phyloP scores from a whole-genome alignment of 1,140 invertebrate genomes.

The Cherax quadricarinatus region DNA sequence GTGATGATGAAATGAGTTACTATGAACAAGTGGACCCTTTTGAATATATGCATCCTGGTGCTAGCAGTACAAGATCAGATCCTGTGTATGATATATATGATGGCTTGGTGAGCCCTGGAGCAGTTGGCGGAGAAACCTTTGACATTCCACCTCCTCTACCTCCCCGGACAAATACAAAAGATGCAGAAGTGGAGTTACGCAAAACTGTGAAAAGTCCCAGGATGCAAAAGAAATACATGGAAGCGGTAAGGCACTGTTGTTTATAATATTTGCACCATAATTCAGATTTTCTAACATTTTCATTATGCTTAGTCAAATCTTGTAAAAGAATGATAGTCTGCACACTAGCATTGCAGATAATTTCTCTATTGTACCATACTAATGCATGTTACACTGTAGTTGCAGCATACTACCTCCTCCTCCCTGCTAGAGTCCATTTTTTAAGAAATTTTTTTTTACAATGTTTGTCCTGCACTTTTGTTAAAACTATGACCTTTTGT shows the following conservation, averaged over 20 bases:
- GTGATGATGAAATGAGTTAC: conserved; percentile 73
- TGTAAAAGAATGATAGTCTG: too few species aligned
- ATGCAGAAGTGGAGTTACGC: conserved; percentile 18
- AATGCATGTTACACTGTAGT: too few species aligned
- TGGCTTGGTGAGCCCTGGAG: conserved; percentile 68
- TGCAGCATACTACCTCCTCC: too few species aligned
- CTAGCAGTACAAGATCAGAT: conserved; percentile 62
- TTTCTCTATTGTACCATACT: too few species aligned
- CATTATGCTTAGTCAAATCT: too few species aligned
- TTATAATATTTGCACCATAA: neutral
- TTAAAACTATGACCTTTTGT: too few species aligned
- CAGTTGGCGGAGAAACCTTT: conserved; percentile 64
- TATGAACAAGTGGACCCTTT: conserved; percentile 73
- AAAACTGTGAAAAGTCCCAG: conserved; percentile 33
- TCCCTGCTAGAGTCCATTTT: too few species aligned
- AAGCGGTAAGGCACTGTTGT: conserved; percentile 28
- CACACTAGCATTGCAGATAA: too few species aligned
- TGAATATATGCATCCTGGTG: conserved; percentile 73
- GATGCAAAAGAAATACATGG: conserved; percentile 26
- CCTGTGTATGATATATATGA: conserved; percentile 71
- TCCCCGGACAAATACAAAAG: conserved; percentile 40
- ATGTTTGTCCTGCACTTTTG: too few species aligned
- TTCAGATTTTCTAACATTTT: too few species aligned
- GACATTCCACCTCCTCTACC: conserved; percentile 72
- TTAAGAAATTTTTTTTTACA: too few species aligned